Evolutionary conservation across 2,113 vertebrate genomes (phyloP), one percentile per base, ranked within the genome.

Genomic region (Actenoides lindsayi): DNA sequence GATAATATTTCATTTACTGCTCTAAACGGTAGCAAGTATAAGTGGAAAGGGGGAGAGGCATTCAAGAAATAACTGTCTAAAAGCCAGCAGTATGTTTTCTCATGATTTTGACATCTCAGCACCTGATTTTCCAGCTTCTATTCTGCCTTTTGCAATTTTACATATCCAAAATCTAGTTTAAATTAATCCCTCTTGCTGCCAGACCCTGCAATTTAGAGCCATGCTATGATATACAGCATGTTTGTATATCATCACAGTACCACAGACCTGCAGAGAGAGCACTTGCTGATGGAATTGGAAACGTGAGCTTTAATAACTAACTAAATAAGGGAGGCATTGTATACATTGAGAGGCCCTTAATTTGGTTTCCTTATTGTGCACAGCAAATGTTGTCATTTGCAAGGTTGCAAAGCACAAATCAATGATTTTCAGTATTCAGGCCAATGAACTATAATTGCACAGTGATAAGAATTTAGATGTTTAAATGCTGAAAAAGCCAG

Each of bases 201-300:
- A 86, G 30, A 27, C 21, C 31, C 31, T 67, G 41, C 21, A 35
- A 2, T 73, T 90, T 33, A 50, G 33, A 73, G 9, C 24, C 33
- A 5, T 35, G 39, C 27, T 68, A 1, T 35, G 39, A 59, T 60
- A 35, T 0, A 20, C 3, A 9, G 31, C 4, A 2, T 2, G 1
- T 69, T 5, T 10, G 5, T 65, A 8, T 67, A 35, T 68, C 11
- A 7, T 51, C 18, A 1, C 16, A 2, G 16, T 37, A 21, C 73
- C 19, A 1, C 3, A 8, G 5, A 13, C 33, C 24, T 71, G 4
- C 7, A 5, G 11, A 19, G 31, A 19, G 11, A 69, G 11, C 27
- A 37, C 57, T 73, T 77, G n/a, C 4, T 62, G 41, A 15, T 86
- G 63, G 19, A 83, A 67, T 0, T 74, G 67, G 79, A 90, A 88